Evolutionary conservation across 2,888 invertebrate genomes (phyloP), one percentile per base, ranked within the genome.

Genomic region (Orthosia gracilis): DNA sequence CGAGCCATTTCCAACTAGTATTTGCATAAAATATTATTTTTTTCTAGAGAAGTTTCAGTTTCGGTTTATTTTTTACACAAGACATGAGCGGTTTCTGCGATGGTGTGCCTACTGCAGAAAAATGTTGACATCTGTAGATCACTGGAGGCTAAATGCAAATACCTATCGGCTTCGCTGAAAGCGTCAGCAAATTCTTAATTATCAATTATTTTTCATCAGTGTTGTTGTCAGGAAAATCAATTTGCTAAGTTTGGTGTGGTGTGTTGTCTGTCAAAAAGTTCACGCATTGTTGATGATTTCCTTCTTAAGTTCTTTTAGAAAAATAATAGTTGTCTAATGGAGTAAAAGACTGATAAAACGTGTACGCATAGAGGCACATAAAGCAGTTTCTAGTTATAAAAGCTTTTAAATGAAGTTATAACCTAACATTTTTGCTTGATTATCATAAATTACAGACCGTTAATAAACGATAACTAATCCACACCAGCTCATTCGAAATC

Each of bases 351-450:
- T 1, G 47, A 49, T 54, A 75, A 49, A 58, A 58, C 31, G 21
- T 26, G 31, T 21, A 17, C 59, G 21, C 47, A 45, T 18, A 59
- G 21, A 57, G 50, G 5, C 26, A 40, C 26, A 49, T 49, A 21
- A 78, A 71, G 31, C 78, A 49, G 54, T 66, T 78, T 83, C 79
- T 49, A 67, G 31, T 52, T 61, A 55, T 54, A 69, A 77, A 67
- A 58, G 57, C 13, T 71, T 70, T 82, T 66, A 71, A 83, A 78
- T 54, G 45, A 66, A 83, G 65, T 57, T 68, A 62, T 69, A 83
- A 80, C 65, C 80, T 65, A 68, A 62, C 79, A 76, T 86, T 85
- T 85, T 86, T 79, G 78, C 76, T 85, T 73, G 69, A 82, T 85
- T 85, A 85, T 85, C 70, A 85, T 76, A 72, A 83, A 76, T 80